A percentile compares a stretch with the other conserved stretches of the same genome.
Conservation (phyloP, 2,797 vertebrate genomes). For the Chiroxiphia lanceolata region DNA sequence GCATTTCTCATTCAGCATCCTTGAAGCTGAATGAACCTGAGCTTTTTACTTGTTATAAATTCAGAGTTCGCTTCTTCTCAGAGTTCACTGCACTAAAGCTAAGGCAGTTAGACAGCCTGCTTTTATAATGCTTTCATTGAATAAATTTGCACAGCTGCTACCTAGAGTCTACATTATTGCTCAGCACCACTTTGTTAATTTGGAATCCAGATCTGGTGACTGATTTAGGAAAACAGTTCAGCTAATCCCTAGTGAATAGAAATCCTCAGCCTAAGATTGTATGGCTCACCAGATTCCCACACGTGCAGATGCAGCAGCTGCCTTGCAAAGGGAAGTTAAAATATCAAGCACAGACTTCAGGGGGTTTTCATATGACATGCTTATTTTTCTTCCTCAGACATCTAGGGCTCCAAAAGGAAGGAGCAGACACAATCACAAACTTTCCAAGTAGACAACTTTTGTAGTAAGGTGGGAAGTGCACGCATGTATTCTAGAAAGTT, state of each 20-base stretch:
- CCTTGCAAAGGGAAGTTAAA: constrained; percentile 56
- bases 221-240: constrained; percentile 68
- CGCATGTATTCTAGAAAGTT: neutral
- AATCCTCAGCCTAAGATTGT: constrained; percentile 54
- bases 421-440: neutral
- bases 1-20: constrained; percentile 38
- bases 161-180: constrained; percentile 55
- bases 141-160: constrained; percentile 64
- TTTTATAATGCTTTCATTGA: constrained; percentile 53
- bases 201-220: constrained; percentile 67
- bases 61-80: neutral
- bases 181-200: constrained; percentile 67
- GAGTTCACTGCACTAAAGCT: constrained; percentile 57
- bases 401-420: constrained; percentile 23
- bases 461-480: neutral
- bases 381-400: constrained; percentile 20
- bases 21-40: constrained; percentile 34
- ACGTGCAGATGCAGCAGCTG: constrained; percentile 60
- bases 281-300: constrained; percentile 60
- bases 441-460: neutral
- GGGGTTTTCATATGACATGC: constrained; percentile 1
- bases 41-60: constrained; percentile 50
- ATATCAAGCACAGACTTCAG: constrained; percentile 35
- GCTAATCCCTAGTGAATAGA: constrained; percentile 66
- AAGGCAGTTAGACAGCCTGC: constrained; percentile 53